Conservation (phyloP, 2,113 vertebrate genomes). For the Prietella phreatophila region DNA sequence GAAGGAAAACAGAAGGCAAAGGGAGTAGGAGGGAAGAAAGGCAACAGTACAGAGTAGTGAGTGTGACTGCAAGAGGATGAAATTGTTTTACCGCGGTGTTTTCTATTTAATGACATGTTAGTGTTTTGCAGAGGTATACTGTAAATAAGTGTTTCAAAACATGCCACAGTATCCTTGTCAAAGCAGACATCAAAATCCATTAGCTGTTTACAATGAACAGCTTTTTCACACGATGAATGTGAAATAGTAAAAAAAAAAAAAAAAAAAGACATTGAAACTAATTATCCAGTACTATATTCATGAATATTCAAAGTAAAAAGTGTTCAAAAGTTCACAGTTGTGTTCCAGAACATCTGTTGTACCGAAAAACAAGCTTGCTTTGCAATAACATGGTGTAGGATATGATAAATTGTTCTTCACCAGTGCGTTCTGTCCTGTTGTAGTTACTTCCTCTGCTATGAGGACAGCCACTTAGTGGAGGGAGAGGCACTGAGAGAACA, state of each 20-base stretch:
- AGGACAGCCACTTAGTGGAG: constrained; percentile 24
- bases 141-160: background rate
- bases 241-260: no score
- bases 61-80: constrained; percentile 49
- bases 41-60: constrained; percentile 73
- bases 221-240: background rate
- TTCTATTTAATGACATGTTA: background rate
- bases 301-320: background rate
- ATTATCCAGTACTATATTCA: background rate
- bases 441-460: constrained; percentile 56
- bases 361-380: background rate
- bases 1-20: constrained; percentile 23
- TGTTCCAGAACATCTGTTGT: background rate
- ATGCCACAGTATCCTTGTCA: background rate
- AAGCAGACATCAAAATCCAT: background rate
- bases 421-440: background rate
- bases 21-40: constrained; percentile 30
- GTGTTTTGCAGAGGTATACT: background rate
- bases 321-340: background rate
- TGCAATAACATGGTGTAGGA: background rate
- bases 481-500: background rate
- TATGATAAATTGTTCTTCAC: background rate
- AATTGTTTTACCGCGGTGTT: background rate
- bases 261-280: background rate
- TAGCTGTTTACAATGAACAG: background rate